Evolutionary conservation across 2,797 vertebrate genomes (phyloP).

Genomic region (Pangasius djambal): DNA sequence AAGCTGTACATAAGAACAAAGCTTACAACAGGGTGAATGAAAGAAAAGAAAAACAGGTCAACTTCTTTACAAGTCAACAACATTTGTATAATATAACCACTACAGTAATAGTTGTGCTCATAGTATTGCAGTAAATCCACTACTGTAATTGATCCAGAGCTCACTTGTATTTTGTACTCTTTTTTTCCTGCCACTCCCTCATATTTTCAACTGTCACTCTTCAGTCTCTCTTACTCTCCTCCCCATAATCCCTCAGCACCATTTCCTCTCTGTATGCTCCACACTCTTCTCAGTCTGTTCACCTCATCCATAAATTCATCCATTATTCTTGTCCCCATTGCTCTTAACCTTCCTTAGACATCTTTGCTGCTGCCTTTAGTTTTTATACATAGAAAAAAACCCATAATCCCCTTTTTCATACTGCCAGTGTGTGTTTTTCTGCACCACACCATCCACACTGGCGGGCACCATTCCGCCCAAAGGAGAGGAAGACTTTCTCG

Average conservation of each 20-base stretch:
- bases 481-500: slow-evolving; percentile 93
- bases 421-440: slow-evolving; percentile 62
- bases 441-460: slow-evolving; percentile 71
- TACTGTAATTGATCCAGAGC: slow-evolving; percentile 20
- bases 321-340: slow-evolving; percentile 41
- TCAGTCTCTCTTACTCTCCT: slow-evolving; percentile 32
- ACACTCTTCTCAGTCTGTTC: slow-evolving; percentile 60
- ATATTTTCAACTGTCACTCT: slow-evolving; percentile 27
- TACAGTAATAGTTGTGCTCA: slow-evolving; percentile 3
- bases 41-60: slow-evolving; percentile 21
- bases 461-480: slow-evolving; percentile 90
- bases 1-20: slow-evolving; percentile 30
- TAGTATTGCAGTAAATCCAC: not conserved
- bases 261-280: slow-evolving; percentile 58
- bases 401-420: slow-evolving; percentile 41
- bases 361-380: slow-evolving; percentile 46
- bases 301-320: slow-evolving; percentile 59
- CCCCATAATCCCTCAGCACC: slow-evolving; percentile 36
- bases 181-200: slow-evolving; percentile 39
- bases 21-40: slow-evolving; percentile 20
- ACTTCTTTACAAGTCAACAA: slow-evolving; percentile 15
- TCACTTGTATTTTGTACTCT: slow-evolving; percentile 26
- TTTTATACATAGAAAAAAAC: slow-evolving; percentile 25
- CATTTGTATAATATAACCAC: slow-evolving; percentile 6
- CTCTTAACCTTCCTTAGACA: slow-evolving; percentile 44